phyloP scores from a whole-genome alignment of 2,888 invertebrate species.

The Alentia gelatinosa region DNA sequence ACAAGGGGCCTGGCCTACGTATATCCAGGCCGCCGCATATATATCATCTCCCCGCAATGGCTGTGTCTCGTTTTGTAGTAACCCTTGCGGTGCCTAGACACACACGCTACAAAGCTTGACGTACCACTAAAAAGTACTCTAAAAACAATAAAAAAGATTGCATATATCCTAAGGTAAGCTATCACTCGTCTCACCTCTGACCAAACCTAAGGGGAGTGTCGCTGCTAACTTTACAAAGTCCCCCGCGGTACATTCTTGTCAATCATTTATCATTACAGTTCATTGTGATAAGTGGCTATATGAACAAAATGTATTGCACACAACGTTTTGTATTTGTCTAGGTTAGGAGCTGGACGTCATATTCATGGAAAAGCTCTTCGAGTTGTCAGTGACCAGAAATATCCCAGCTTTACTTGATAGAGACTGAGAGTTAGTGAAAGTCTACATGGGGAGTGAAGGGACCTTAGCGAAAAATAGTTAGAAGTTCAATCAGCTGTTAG shows the following conservation, averaged over 20 bases:
- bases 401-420: too few species aligned
- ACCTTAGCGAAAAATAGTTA: too few species aligned
- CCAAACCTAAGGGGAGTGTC: background rate
- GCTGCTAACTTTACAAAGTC: slow-evolving; percentile 27
- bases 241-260: background rate
- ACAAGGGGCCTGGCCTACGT: background rate
- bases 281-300: slow-evolving; percentile 31
- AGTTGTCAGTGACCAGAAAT: background rate
- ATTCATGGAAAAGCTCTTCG: background rate
- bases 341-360: slow-evolving; percentile 39
- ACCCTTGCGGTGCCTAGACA: slow-evolving; percentile 13
- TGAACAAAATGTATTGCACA: slow-evolving; percentile 38
- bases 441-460: too few species aligned
- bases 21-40: background rate
- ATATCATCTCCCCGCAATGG: background rate
- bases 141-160: slow-evolving; percentile 43
- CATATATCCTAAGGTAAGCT: slow-evolving; percentile 51
- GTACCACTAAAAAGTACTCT: slow-evolving; percentile 52
- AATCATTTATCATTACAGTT: background rate
- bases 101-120: slow-evolving; percentile 45
- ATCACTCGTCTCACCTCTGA: slow-evolving; percentile 44
- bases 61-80: background rate
- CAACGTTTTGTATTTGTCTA: background rate
- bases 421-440: too few species aligned
- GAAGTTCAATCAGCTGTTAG: too few species aligned